phyloP scores from a whole-genome alignment of 2,888 invertebrate species.

The Spodoptera exigua region DNA sequence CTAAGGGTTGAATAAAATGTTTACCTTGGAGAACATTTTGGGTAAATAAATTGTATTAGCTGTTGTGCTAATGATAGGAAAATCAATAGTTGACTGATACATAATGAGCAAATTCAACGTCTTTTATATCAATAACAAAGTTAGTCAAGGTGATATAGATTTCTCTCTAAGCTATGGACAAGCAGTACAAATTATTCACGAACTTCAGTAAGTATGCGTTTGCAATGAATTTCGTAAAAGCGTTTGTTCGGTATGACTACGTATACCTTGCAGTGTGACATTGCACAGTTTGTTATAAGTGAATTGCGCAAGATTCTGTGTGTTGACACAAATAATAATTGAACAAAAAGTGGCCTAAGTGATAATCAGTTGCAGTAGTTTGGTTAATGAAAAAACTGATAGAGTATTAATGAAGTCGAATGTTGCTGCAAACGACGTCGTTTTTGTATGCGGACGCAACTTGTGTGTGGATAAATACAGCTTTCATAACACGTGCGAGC shows the following conservation, averaged over 20 bases:
- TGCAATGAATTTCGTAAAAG: constrained; percentile 76
- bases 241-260: constrained; percentile 63
- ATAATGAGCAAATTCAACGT: constrained; percentile 67
- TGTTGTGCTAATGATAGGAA: constrained; percentile 67
- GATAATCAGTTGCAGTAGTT: constrained; percentile 48
- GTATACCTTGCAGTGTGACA: constrained; percentile 67
- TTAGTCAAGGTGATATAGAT: constrained; percentile 83
- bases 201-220: constrained; percentile 67
- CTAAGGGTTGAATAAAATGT: constrained; percentile 12
- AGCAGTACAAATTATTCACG: constrained; percentile 68
- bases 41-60: constrained; percentile 54
- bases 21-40: constrained; percentile 82
- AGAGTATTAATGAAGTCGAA: constrained; percentile 30
- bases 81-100: constrained; percentile 77
- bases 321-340: constrained; percentile 67
- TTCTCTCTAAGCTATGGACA: constrained; percentile 76
- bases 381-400: constrained; percentile 44
- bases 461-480: constrained; percentile 26
- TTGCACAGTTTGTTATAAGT: constrained; percentile 67
- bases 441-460: constrained; percentile 43
- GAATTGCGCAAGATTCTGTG: constrained; percentile 66
- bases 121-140: constrained; percentile 83
- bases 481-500: constrained; percentile 32
- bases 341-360: constrained; percentile 59
- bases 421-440: constrained; percentile 10